Evolutionary conservation across 2,797 vertebrate species (phyloP).

Genomic region (Gadopsis bispinosus): DNA sequence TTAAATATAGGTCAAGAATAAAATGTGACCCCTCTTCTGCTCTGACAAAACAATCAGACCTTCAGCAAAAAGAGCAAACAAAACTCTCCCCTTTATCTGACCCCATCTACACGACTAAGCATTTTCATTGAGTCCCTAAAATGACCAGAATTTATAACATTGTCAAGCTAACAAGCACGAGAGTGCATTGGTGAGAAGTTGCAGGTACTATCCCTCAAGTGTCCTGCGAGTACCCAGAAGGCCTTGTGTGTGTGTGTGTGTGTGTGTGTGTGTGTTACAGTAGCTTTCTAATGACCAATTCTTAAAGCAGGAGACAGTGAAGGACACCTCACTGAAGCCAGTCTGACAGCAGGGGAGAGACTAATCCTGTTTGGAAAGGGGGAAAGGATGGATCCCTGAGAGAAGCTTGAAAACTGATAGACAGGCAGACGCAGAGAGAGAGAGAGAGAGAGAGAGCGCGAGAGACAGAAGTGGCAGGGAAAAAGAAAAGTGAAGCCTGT

Average conservation of each 20-base stretch:
- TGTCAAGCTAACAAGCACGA: background rate
- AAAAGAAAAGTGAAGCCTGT: constrained; percentile 45
- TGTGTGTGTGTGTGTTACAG: constrained; percentile 24
- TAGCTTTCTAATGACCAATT: constrained; percentile 55
- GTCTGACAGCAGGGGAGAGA: constrained; percentile 70
- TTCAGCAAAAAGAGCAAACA: background rate
- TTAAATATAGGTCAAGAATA: background rate
- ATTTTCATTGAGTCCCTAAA: background rate
- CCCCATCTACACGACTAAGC: accelerated
- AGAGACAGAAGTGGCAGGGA: constrained; percentile 18
- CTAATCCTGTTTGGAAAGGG: constrained; percentile 72
- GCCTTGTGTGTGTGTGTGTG: constrained; percentile 14
- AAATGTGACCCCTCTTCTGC: background rate
- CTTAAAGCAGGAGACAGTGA: constrained; percentile 64
- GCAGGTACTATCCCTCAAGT: background rate
- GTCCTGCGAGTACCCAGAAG: constrained; percentile 14
- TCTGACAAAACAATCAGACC: background rate
- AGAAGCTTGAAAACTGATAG: constrained; percentile 66
- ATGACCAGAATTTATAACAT: background rate
- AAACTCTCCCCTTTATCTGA: background rate
- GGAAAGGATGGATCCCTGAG: constrained; percentile 55
- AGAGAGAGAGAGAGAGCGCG: constrained; percentile 8
- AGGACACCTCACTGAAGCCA: constrained; percentile 64
- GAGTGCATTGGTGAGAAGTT: background rate
- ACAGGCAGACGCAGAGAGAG: constrained; percentile 47